Percentiles rank a stretch among this genome's conserved stretches.
These are phyloP conservation scores for Capitulum mitella DNA, from an alignment of 2,888 invertebrate species.

Conservation along the genomic window DNA sequence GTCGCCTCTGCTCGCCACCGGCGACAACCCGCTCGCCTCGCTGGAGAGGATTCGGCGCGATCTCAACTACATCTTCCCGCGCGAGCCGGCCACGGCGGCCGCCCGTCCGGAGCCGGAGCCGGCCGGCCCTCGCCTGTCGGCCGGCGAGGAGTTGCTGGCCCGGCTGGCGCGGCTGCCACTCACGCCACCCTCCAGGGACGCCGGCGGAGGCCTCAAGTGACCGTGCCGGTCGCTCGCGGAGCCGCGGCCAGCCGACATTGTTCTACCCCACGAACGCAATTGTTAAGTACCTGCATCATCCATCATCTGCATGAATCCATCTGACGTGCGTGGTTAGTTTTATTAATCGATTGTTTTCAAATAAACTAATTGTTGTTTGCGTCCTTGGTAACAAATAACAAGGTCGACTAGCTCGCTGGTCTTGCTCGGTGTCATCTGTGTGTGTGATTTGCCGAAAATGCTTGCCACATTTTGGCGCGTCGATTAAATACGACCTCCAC, in stretches of 20 bases:
- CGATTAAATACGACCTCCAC: no score
- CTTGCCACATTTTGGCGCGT: no score
- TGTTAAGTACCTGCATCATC: constrained; percentile 11
- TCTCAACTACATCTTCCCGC: neutral
- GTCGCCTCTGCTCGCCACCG: constrained; percentile 4
- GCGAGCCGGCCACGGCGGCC: neutral
- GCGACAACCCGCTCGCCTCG: neutral
- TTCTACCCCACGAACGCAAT: neutral
- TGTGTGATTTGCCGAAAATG: no score
- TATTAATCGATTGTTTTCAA: neutral
- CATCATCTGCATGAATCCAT: neutral
- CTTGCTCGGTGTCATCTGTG: no score
- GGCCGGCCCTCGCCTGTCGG: neutral
- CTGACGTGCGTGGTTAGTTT: neutral
- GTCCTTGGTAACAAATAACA: neutral
- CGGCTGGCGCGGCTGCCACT: neutral
- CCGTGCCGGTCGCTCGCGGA: no score
- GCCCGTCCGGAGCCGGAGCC: neutral
- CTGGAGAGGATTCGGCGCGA: constrained; percentile 14
- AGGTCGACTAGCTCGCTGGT: no score
- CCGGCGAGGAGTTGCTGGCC: constrained; percentile 6
- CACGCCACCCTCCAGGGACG: neutral
- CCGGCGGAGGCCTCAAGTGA: neutral
- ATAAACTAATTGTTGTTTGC: neutral
- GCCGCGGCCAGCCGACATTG: no score